Base-by-base conservation (phyloP, 2,888 invertebrate genomes). In the Pachliopta kotzebuea region DNA sequence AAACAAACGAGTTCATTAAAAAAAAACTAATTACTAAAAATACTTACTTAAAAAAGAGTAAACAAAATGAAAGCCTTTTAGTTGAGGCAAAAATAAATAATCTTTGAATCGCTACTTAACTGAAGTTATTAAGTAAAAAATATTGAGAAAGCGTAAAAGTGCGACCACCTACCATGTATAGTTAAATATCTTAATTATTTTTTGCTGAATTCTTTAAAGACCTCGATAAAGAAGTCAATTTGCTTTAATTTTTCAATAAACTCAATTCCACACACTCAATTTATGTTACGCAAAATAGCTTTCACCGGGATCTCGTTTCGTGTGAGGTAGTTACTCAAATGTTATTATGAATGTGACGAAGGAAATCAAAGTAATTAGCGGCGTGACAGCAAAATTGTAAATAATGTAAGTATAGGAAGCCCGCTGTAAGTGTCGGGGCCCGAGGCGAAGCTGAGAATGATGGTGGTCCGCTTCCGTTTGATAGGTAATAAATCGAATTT, bases 331-430 rank as follows among this genome's bases (percentile, higher is more conserved):
- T 69, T 68, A 70, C 65, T 62, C 60, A 71, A 73, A 72, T 71
- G 67, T 70, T 68, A 70, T 71, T 69, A 70, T 65, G 67, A 70
- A 69, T 68, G 62, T 52, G 45, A 56, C 60, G 58, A 67, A 66
- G 67, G 58, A 65, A 68, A 73, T 71, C 68, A 69, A 71, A 68
- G 62, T 66, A 72, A 75, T 74, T 72, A 71, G 54, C 60, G 67
- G 65, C 52, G 67, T 81, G 82, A 85, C 82, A 85, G 76, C 76
- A 69, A 77, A 74, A 77, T 76, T 77, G 71, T 70, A 67, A 73
- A 71, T 75, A 71, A 73, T 72, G 70, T 66, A 61, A 37, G 37
- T 37, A 37, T 65, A 69, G 65, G 68, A 70, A 66, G 66, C 67
- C 58, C 63, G 68, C 67, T 72, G 69, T 57, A 62, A 65, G 62